phyloP scores from a whole-genome alignment of 2,888 invertebrate genomes.

The Agelastica alni region DNA sequence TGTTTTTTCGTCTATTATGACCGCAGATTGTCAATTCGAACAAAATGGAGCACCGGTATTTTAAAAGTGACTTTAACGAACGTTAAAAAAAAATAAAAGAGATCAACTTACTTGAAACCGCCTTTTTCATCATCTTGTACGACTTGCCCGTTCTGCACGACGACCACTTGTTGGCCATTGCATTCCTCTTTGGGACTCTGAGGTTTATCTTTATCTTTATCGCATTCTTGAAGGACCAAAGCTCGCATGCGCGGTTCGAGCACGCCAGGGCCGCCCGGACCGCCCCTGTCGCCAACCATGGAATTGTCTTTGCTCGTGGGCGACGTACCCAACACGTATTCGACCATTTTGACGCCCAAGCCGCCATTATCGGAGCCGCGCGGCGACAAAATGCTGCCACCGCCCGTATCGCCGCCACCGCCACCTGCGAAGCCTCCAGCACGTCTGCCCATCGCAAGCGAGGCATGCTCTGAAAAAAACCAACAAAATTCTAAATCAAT shows the following conservation, averaged over 20 bases:
- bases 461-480: constrained; percentile 63
- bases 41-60: too few relatives aligned
- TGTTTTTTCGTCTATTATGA: too few relatives aligned
- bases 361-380: constrained; percentile 82
- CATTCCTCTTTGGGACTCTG: constrained; percentile 59
- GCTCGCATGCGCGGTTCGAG: constrained; percentile 69
- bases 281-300: constrained; percentile 47
- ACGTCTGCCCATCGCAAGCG: constrained; percentile 78
- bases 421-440: constrained; percentile 63
- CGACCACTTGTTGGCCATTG: constrained; percentile 28
- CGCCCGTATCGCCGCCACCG: constrained; percentile 60
- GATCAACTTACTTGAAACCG: constrained; percentile 79
- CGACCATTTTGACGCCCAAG: constrained; percentile 97
- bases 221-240: constrained; percentile 61
- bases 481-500: too few relatives aligned
- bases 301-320: constrained; percentile 74
- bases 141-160: constrained; percentile 60
- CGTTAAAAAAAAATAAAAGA: too few relatives aligned
- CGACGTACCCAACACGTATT: constrained; percentile 93
- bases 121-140: constrained; percentile 74
- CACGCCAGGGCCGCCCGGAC: constrained; percentile 45
- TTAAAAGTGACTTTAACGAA: too few relatives aligned
- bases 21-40: too few relatives aligned
- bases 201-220: constrained; percentile 61
- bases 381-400: constrained; percentile 71